Evolutionary conservation across 2,888 invertebrate species (phyloP).

Genomic region (Yponomeuta malinellus): DNA sequence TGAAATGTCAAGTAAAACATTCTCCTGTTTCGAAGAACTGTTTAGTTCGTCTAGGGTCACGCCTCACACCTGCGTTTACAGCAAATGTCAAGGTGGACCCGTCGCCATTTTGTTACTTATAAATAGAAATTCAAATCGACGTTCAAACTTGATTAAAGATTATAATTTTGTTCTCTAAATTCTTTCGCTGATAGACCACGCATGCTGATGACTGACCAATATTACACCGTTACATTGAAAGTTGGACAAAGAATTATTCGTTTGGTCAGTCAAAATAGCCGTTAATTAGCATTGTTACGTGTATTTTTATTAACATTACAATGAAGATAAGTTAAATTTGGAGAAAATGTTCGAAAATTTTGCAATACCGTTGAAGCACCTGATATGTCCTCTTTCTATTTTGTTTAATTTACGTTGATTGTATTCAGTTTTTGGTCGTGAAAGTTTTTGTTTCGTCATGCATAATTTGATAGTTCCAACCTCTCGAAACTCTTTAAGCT

Average conservation of each 20-base stretch:
- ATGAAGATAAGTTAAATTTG: background rate
- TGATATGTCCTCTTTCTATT: background rate
- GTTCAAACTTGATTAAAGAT: constrained; percentile 55
- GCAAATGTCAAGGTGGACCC: constrained; percentile 60
- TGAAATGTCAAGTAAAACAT: constrained; percentile 16
- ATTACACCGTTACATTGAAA: background rate
- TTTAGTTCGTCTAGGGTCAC: constrained; percentile 24
- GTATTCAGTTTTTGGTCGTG: background rate
- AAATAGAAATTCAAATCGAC: constrained; percentile 40
- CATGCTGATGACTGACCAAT: background rate
- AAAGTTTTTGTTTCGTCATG: background rate
- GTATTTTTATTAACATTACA: background rate
- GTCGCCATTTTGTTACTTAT: constrained; percentile 29
- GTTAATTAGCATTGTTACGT: background rate
- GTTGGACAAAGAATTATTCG: background rate
- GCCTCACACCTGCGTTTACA: constrained; percentile 36
- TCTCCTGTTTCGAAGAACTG: constrained; percentile 19
- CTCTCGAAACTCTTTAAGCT: background rate
- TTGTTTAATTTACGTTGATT: background rate
- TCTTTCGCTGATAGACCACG: background rate
- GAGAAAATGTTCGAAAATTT: background rate
- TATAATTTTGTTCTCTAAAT: constrained; percentile 19
- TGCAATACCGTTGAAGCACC: too few relatives aligned
- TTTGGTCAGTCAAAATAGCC: background rate
- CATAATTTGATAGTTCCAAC: background rate